Evolutionary conservation across 2,888 invertebrate genomes (phyloP), one percentile per base, ranked within the genome.

Genomic region (Bibio marci): DNA sequence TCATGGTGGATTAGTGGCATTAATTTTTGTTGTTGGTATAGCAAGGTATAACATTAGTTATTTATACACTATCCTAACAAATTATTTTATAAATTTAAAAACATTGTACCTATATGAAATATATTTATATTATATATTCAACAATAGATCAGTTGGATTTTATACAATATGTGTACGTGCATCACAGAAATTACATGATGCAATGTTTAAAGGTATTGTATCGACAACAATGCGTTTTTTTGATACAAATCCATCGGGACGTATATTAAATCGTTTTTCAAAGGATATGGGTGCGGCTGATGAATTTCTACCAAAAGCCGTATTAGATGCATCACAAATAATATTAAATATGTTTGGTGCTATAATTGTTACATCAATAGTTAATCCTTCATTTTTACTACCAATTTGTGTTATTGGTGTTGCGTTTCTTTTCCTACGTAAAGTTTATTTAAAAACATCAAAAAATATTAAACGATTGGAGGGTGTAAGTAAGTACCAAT

Each of bases 211-310:
- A 19, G 55, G 59, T 31, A 59, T 70, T 18, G 45, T 49, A 17
- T 42, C 43, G 35, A 47, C 71, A 1, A 64, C 67, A 2, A 72
- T 79, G 63, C 55, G 69, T 40, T 90, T 90, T 58, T 91, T 87
- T 53, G 85, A 88, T 50, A 76, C 73, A 1, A 90, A 88, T 57
- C 83, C 87, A 3, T 73, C 77, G 48, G 80, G 81, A 27, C 67
- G 80, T 38, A 81, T 90, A 45, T 64, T 90, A 33, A 69, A 69
- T 46, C 57, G 88, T 38, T 88, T 90, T 52, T 79, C 87, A 4
- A 88, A 87, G 55, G 90, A 90, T 56, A 75, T 86, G 54, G 85
- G 85, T 2, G 70, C 77, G 1, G 69, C 86, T 41, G 86, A 87
- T 52, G 85, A 86, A 52, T 62, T 78, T 35, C 55, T 85, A 32